Base-by-base conservation (phyloP, 2,797 vertebrate genomes). In the Nannoperca australis region DNA sequence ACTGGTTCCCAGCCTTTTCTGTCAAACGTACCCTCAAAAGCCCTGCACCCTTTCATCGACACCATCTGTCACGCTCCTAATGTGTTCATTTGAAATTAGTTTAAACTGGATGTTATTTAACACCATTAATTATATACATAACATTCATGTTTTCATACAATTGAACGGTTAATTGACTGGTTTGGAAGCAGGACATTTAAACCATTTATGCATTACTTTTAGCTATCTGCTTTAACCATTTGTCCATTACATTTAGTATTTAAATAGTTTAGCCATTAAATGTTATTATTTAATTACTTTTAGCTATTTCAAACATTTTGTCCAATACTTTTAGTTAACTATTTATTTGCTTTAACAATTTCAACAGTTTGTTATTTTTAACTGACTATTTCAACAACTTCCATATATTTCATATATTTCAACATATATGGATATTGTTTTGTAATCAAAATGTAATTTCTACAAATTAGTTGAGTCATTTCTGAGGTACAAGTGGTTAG, bases 1-100 rank as follows among this genome's bases (percentile, higher is more conserved):
- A 32, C 71, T n/a, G 45, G 15, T 22, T 51, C 30, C 9, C 36
- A 17, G 32, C 34, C 27, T 69, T 32, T 76, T 70, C 11, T 60
- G 44, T 66, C 40, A 17, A 12, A 51, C 45, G 32, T 32, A 30
- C 14, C 17, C 30, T 13, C 14, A 38, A 32, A 12, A 55, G 55
- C 55, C 20, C 34, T 42, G 5, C 40, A 13, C 4, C 44, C 45
- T 42, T 3, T 38, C 55, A 59, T 14, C 15, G 1, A 30, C 24
- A 24, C 27, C 24, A 22, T 60, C 47, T 54, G 47, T 20, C 54
- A 60, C 18, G 3, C 4, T 11, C 30, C 30, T 17, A 58, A 45
- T 69, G 38, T 45, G 40, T 32, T 45, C 22, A 47, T 62, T 24
- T 36, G 5, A 38, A 5, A 14, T 15, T 3, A 42, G 22, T 49